Evolutionary conservation across 1,140 invertebrate species (phyloP).

Genomic region (Bombus picipes): DNA sequence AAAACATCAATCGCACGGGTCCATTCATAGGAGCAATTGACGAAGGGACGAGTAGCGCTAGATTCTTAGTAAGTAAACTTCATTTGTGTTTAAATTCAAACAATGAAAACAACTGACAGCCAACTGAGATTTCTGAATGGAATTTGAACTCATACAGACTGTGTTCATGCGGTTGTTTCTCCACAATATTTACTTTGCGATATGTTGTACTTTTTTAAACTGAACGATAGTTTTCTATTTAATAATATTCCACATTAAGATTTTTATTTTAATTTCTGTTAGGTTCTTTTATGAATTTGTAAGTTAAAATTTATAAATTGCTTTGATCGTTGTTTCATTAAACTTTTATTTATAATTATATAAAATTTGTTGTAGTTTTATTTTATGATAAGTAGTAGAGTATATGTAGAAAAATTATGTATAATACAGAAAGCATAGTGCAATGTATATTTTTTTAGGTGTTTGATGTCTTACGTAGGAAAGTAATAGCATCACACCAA

Average conservation of each 20-base stretch:
- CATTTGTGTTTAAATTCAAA: not conserved
- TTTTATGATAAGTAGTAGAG: not conserved
- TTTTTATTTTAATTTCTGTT: not conserved
- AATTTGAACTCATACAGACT: not conserved
- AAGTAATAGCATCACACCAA: constrained; percentile 95
- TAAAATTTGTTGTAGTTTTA: not conserved
- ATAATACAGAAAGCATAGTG: not conserved
- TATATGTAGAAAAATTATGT: not conserved
- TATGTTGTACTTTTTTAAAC: not conserved
- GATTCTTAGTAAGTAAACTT: constrained; percentile 90
- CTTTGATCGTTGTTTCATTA: not conserved
- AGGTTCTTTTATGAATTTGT: not conserved
- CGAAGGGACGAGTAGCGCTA: constrained; percentile 96
- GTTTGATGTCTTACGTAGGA: constrained; percentile 92
- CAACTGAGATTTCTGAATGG: not conserved
- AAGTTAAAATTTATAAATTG: not conserved
- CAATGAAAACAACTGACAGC: not conserved
- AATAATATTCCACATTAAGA: not conserved
- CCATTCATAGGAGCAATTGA: constrained; percentile 92
- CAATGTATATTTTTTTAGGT: constrained; percentile 82
- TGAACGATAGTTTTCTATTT: not conserved
- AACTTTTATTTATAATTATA: not conserved
- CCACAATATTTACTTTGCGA: not conserved
- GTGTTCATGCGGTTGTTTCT: not conserved
- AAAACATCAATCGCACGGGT: constrained; percentile 66